Conservation (phyloP, 2,113 vertebrate genomes). For the Mustela lutreola region DNA sequence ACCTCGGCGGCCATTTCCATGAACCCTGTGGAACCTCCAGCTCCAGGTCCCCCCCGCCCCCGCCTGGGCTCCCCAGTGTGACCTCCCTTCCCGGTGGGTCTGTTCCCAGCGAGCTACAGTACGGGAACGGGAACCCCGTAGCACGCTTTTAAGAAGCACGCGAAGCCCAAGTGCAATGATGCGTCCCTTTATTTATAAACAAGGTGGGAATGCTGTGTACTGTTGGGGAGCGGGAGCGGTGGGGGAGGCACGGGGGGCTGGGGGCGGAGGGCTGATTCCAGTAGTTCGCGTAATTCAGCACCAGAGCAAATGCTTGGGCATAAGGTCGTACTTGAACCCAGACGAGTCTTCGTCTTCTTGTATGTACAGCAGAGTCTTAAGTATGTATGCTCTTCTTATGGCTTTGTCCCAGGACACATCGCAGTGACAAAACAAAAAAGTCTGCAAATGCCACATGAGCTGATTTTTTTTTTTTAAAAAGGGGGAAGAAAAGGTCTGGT, state of each 20-base stretch:
- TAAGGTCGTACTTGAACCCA: conserved; percentile 66
- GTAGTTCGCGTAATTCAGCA: conserved; percentile 77
- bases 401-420: conserved; percentile 82
- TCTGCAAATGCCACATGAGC: conserved; percentile 48
- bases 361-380: conserved; percentile 73
- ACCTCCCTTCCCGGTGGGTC: not conserved
- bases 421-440: conserved; percentile 74
- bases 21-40: not conserved
- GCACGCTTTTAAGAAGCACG: conserved; percentile 72
- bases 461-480: not conserved
- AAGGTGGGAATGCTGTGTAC: conserved; percentile 52
- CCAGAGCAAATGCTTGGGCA: conserved; percentile 81
- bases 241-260: not conserved
- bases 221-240: conserved; percentile 49
- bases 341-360: not conserved
- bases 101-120: not conserved
- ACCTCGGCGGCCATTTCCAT: not conserved
- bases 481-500: not conserved
- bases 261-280: conserved; percentile 43
- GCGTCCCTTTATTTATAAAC: conserved; percentile 78
- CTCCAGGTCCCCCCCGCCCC: not conserved
- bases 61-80: not conserved
- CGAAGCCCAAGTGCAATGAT: conserved; percentile 78
- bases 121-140: conserved; percentile 68
- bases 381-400: conserved; percentile 76